Conservation (phyloP, 2,113 vertebrate species). For the Okapia johnstoni region DNA sequence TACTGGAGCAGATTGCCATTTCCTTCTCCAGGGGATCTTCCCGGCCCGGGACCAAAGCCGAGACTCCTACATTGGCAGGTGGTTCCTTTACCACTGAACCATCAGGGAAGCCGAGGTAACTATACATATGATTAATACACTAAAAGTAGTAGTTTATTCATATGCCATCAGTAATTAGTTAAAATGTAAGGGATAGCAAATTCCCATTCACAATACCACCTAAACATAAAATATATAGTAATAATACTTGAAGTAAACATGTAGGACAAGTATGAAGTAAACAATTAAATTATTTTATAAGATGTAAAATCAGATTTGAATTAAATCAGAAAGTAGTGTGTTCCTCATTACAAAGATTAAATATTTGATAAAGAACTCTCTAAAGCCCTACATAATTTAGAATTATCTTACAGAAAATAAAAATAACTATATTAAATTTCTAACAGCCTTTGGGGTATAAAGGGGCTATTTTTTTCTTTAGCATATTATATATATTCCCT, state of each 20-base stretch:
- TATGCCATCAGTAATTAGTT: background rate
- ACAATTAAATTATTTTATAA: background rate
- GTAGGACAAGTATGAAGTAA: background rate
- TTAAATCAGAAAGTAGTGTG: background rate
- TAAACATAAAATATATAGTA: background rate
- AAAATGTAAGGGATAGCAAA: background rate
- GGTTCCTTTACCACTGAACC: background rate
- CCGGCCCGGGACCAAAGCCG: accelerated
- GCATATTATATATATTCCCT: background rate
- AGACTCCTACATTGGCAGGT: background rate
- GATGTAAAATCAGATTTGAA: background rate
- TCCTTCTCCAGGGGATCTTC: background rate
- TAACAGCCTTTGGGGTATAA: background rate
- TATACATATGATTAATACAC: background rate
- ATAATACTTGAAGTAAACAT: background rate
- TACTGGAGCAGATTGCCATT: background rate
- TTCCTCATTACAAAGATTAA: background rate
- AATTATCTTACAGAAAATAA: background rate
- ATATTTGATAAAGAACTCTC: background rate
- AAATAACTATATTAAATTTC: background rate
- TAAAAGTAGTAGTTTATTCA: background rate
- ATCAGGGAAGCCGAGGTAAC: background rate
- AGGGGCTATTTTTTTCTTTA: background rate
- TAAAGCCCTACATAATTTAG: background rate
- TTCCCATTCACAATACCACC: background rate